phyloP scores from a whole-genome alignment of 2,797 vertebrate species.

The Acrossocheilus wenchowensis region DNA sequence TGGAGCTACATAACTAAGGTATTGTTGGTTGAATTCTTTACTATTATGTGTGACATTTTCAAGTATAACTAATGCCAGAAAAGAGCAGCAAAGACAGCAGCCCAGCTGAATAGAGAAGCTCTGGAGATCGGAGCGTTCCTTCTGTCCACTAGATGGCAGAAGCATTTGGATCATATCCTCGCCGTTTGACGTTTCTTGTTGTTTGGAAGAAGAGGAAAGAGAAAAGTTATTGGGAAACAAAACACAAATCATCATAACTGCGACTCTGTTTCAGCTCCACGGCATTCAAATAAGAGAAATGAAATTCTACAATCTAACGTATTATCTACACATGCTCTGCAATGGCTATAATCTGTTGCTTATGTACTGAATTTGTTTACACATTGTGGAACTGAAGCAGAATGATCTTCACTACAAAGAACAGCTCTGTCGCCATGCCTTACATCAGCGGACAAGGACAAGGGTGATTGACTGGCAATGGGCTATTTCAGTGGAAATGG shows the following conservation, averaged over 20 bases:
- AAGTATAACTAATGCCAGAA: constrained; percentile 80
- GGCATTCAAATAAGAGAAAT: background rate
- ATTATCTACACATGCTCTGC: background rate
- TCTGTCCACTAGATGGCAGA: constrained; percentile 87
- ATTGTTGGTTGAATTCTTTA: constrained; percentile 79
- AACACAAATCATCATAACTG: background rate
- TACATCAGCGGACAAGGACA: background rate
- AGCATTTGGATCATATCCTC: constrained; percentile 92
- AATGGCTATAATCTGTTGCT: background rate
- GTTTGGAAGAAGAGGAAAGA: constrained; percentile 66
- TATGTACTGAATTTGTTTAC: background rate
- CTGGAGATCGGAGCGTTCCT: constrained; percentile 72
- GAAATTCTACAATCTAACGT: background rate
- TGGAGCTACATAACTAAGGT: constrained; percentile 76
- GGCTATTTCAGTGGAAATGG: background rate
- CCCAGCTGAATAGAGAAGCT: constrained; percentile 75
- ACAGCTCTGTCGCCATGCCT: background rate
- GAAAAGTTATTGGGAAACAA: constrained; percentile 74
- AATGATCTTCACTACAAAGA: background rate
- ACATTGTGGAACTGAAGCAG: constrained; percentile 27
- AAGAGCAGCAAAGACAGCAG: constrained; percentile 78
- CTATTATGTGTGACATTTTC: constrained; percentile 76
- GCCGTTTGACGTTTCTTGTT: constrained; percentile 98
- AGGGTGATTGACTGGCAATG: background rate
- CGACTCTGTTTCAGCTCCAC: constrained; percentile 24